Conservation (phyloP, 2,113 vertebrate species). For the Neodontobutis hainanensis region DNA sequence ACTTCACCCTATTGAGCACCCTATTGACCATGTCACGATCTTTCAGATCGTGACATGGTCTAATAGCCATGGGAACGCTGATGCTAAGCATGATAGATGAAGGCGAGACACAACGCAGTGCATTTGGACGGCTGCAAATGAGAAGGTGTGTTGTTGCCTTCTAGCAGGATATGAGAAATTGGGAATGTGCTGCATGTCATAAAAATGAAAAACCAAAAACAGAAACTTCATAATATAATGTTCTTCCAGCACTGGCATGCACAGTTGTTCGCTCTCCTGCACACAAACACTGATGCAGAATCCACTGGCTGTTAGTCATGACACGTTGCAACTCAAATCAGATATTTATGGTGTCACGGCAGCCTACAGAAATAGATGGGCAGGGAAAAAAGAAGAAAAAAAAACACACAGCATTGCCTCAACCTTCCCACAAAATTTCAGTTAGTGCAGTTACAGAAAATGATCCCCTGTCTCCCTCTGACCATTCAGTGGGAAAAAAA, state of each 20-base stretch:
- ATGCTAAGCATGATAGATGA: conserved; percentile 44
- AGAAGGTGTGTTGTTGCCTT: conserved; percentile 2
- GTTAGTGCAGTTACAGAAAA: background rate
- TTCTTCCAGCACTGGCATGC: conserved; percentile 45
- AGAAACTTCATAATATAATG: conserved; percentile 26
- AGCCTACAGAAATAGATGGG: conserved; percentile 48
- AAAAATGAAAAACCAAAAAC: conserved; percentile 18
- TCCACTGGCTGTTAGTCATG: conserved; percentile 33
- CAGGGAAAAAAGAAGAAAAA: background rate
- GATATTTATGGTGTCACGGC: conserved; percentile 36
- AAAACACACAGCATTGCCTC: conserved; percentile 4
- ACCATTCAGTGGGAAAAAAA: background rate
- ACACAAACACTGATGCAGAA: conserved; percentile 15
- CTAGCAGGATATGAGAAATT: conserved; percentile 17
- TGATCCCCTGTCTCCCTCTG: background rate
- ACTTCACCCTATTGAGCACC: conserved; percentile 45
- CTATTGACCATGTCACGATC: no score
- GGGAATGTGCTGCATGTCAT: background rate
- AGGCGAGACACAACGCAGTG: conserved; percentile 6
- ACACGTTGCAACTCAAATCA: conserved; percentile 41
- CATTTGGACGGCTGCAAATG: conserved; percentile 25
- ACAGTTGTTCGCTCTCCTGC: conserved; percentile 42
- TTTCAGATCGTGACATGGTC: conserved; percentile 50
- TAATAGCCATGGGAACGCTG: conserved; percentile 58
- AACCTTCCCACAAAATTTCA: background rate